phyloP scores from a whole-genome alignment of 2,113 vertebrate genomes.

The Hyperopisus bebe region DNA sequence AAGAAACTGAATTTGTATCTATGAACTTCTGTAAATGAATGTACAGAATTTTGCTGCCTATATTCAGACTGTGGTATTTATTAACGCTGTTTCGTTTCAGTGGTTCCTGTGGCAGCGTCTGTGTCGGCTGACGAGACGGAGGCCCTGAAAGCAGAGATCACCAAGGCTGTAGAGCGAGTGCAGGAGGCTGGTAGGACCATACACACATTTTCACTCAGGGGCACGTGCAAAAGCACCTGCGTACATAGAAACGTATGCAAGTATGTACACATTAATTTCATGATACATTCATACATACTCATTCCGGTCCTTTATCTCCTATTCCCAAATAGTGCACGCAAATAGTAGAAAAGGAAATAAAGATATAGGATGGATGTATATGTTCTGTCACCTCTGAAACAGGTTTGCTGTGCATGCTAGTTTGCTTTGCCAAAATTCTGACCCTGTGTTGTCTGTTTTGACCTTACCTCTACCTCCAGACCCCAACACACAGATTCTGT shows the following conservation, averaged over 20 bases:
- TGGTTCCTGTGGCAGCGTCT: slow-evolving; percentile 75
- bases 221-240: neutral
- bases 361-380: neutral
- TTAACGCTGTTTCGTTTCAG: slow-evolving; percentile 46
- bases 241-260: neutral
- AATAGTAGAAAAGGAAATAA: neutral
- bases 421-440: neutral
- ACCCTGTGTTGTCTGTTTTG: neutral
- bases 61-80: neutral
- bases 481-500: slow-evolving; percentile 92
- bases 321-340: neutral
- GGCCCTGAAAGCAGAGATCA: slow-evolving; percentile 92
- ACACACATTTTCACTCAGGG: neutral
- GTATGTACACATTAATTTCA: neutral
- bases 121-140: slow-evolving; percentile 87
- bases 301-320: neutral
- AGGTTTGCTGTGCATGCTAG: neutral
- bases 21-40: neutral
- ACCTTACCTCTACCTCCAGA: slow-evolving; percentile 54
- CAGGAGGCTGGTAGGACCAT: slow-evolving; percentile 81
- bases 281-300: neutral
- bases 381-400: neutral
- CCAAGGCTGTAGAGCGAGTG: slow-evolving; percentile 90
- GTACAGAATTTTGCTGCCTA: neutral
- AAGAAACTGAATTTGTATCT: neutral